Base-by-base conservation (phyloP, 1,140 invertebrate genomes). In the Phenacoccus solenopsis region DNA sequence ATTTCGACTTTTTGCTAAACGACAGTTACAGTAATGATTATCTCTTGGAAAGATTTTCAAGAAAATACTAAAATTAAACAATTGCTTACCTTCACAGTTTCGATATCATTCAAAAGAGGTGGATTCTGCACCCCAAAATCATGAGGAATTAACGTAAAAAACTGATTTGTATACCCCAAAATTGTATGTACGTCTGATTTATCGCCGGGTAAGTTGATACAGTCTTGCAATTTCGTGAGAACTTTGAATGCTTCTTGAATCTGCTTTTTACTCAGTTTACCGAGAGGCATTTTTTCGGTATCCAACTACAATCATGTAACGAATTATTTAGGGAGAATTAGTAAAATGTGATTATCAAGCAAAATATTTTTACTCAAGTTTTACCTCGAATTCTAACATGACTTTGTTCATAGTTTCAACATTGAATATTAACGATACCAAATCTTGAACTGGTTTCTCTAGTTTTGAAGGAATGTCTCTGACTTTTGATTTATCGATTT, bases 201-300 rank as follows among this genome's bases (percentile, higher is more conserved):
- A 0, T 79, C 75, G 22, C 79, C 78, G 12, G 79, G 79, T 10
- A 79, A 79, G 69, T 85, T 79, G 4, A 91, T 79, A 10, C 89
- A 76, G 28, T 84, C 78, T 74, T 90, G 86, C 20, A 96, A 78
- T 75, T 96, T 89, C 1, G 83, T 87, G 0, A 98, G 78, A 21
- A 96, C 87, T 35, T 78, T 79, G 76, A 91, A 98, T 0, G 94
- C 96, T 64, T 86, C 82, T 75, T 91, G 85, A 35, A 99, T 88
- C 81, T 98, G 95, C 72, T 88, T 88, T 75, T 90, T 88, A 12
- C 95, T 98, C 0, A 99, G 78, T 82, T 98, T 98, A 59, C 96
- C 96, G 1, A 98, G 80, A 0, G 96, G 96, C 95, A 98, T 96
- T 81, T 98, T 98, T 68, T 96, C 93, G 73, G 92, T 84, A 81